Conservation (phyloP, 2,888 invertebrate species). For the Adineta ricciae region DNA sequence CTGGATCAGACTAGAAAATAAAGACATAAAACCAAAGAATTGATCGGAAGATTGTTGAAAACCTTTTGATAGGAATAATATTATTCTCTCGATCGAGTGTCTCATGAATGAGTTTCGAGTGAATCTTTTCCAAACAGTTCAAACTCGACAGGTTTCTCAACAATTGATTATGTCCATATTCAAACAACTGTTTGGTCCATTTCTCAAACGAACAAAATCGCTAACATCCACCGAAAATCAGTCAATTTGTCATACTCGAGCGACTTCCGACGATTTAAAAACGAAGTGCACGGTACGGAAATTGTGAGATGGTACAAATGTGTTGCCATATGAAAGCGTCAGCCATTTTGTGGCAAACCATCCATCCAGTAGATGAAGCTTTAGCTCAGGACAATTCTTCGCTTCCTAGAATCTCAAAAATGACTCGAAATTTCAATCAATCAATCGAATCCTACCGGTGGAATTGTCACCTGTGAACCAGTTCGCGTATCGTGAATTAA, state of each 20-base stretch:
- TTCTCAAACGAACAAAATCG: background rate
- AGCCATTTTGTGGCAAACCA: background rate
- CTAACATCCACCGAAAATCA: background rate
- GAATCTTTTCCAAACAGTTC: background rate
- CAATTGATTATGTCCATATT: background rate
- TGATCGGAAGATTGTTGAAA: too few relatives aligned
- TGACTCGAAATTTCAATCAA: background rate
- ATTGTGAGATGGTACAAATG: background rate
- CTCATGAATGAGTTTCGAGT: background rate
- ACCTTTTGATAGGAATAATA: background rate
- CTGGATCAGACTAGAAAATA: background rate
- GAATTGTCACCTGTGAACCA: background rate
- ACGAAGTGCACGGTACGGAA: background rate
- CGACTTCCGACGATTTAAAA: background rate
- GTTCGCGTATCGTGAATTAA: slow-evolving; percentile 10
- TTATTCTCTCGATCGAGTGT: too few relatives aligned
- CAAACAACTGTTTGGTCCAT: background rate
- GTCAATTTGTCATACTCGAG: background rate
- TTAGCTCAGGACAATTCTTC: background rate
- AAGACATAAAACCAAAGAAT: background rate
- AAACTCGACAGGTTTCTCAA: background rate
- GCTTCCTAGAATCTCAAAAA: background rate
- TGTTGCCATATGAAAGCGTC: background rate
- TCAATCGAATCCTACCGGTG: background rate
- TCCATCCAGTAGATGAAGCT: background rate